Base-by-base conservation (phyloP, 2,888 invertebrate genomes). In the Yponomeuta plumbellus region DNA sequence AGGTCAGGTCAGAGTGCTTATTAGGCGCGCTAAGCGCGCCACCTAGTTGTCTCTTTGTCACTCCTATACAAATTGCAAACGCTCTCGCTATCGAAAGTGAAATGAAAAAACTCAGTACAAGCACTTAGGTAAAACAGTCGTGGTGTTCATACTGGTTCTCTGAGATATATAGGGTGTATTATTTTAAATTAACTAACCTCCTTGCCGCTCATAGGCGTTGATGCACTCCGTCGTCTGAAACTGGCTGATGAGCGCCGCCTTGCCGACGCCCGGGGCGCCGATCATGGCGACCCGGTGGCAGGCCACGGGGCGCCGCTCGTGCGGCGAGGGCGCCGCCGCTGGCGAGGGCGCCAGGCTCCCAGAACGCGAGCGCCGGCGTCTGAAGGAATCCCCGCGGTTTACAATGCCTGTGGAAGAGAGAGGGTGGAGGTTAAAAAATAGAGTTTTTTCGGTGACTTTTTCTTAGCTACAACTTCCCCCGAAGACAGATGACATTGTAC, bases 201-300 rank as follows among this genome's bases (percentile, higher is more conserved):
- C 93, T 73, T 94, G 96, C 77, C 97, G 93, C 77, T 98, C 97
- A 82, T 98, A 98, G 40, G 97, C 97, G 80, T 98, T 97, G 79
- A 97, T 97, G 82, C 97, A 97, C 81, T 98, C 98, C 73, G 97
- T 97, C 68, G 98, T 97, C 93, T 96, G 96, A 79, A 98, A 97
- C 87, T 97, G 97, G 76, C 95, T 95, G 81, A 97, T 94, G 11
- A 97, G 92, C 0, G 97, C 96, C 0, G 96, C 95, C 86, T 97
- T 97, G 66, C 97, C 97, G 57, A 96, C 96, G 0, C 96, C 96
- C 6, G 94, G 93, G 0, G 95, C 94, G 1, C 97, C 97, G 2
- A 96, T 85, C 92, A 97, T 94, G 59, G 95, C 95, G 11, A 97
- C 97, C 23, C 93, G 81, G 76, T 92, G 90, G 67, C 92, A 91